Percentiles rank a stretch among this genome's conserved stretches.
These are phyloP conservation scores for Drosophila burlai DNA, from an alignment of 1,140 invertebrate genomes.

Conservation along the genomic window DNA sequence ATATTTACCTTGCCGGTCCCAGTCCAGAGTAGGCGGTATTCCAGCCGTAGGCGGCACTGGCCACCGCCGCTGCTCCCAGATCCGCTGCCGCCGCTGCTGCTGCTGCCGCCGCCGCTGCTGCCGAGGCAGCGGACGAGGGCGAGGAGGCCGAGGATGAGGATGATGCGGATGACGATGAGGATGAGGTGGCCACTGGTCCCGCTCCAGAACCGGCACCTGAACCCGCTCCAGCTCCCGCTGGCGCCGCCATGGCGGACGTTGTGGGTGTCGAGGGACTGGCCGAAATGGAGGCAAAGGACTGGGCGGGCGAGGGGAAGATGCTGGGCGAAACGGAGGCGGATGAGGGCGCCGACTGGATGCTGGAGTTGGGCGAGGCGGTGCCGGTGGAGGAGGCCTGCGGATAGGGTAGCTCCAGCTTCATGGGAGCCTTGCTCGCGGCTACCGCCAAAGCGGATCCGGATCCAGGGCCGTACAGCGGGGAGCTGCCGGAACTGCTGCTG, in stretches of 20 bases:
- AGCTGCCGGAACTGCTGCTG: slow-evolving; percentile 40
- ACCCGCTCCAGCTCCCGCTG: slow-evolving; percentile 16
- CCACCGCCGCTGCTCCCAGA: slow-evolving; percentile 76
- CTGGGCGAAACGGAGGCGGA: slow-evolving; percentile 81
- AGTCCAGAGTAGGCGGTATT: slow-evolving; percentile 74
- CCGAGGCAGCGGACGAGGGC: slow-evolving; percentile 33
- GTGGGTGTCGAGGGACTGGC: slow-evolving; percentile 69
- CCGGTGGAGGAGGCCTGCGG: slow-evolving; percentile 83
- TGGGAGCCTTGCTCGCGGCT: slow-evolving; percentile 34
- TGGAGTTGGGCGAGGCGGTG: slow-evolving; percentile 80
- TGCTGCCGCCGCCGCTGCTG: slow-evolving; percentile 62
- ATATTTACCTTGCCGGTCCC: slow-evolving; percentile 72
- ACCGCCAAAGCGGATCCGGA: slow-evolving; percentile 4
- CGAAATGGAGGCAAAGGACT: slow-evolving; percentile 75
- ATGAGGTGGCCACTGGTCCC: background rate
- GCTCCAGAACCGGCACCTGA: slow-evolving; percentile 9
- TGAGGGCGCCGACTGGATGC: slow-evolving; percentile 76
- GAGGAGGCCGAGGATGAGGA: slow-evolving; percentile 27
- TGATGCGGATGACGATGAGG: background rate
- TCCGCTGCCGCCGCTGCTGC: slow-evolving; percentile 70
- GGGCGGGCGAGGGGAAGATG: slow-evolving; percentile 78
- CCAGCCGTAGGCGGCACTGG: slow-evolving; percentile 79
- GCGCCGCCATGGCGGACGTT: slow-evolving; percentile 52
- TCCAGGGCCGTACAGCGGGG: slow-evolving; percentile 24
- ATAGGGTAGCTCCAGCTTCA: slow-evolving; percentile 84